Base-by-base conservation (phyloP, 30 jellyfish, hydroid and myxozoan genomes). In the Mastigias papua region DNA sequence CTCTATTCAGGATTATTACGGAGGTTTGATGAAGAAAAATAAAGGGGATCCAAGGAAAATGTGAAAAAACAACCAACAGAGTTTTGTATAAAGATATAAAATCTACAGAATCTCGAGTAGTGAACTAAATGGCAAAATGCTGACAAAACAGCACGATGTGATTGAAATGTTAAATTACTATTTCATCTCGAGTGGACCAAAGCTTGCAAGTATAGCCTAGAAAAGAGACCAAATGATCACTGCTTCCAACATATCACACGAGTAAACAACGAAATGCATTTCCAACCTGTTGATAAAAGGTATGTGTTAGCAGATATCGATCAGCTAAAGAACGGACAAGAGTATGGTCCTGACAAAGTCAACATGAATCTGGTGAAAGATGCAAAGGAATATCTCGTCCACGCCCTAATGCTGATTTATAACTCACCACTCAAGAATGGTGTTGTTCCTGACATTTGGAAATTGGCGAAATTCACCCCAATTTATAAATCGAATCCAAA, bases 181-280 rank as follows among this genome's bases (percentile, higher is more conserved):
- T 58, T 84, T 84, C 72, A 80, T 69, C 80, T 49, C 81, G 34
- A 80, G 69, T 71, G 87, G 93, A 71, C 93, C 87, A 84, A 84
- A 71, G 81, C 93, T 54, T 0, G 70, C 90, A 4, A 80, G 82
- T 26, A 78, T n/a, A 42, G 81, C 81, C 69, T 84, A 71, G 93
- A 84, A 60, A 34, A 80, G 88, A 84, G 87, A 73, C 86, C 93
- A 69, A 71, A 69, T 69, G 87, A 84, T 84, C 69, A 54, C 76
- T 32, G 87, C 91, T 68, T 81, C 76, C 91, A 81, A 50, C 84
- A 81, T 81, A 67, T 81, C 48, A 81, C 91, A 50, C 91, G 48
- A 81, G 91, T 64, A 64, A 68, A 81, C 84, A 68, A 66, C 33
- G 91, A 81, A 65, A 61, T 80, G 89, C 89, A 0, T 2, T 78